Base-by-base conservation (phyloP, 2,113 vertebrate species). In the Phainopepla nitens region DNA sequence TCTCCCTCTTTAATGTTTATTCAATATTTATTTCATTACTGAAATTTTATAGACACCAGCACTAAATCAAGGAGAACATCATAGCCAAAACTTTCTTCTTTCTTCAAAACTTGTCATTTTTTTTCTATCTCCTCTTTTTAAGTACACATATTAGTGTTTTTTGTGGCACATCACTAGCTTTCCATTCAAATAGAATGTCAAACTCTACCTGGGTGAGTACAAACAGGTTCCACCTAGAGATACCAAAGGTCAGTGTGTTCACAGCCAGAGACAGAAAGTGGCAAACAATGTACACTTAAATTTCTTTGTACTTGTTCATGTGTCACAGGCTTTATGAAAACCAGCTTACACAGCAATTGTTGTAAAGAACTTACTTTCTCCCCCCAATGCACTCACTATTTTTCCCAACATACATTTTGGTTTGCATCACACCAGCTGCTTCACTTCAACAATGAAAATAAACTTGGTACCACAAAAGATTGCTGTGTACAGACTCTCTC, bases 381-480 rank as follows among this genome's bases (percentile, higher is more conserved):
- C 4, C 3, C 27, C 25, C n/a, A 64, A 23, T 0, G 0, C 22
- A 42, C 56, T 66, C 21, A 23, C 18, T 18, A 18, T 31, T 50
- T 65, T 11, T 1, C 31, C n/a, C 27, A 79, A 21, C 36, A 49
- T 35, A 72, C 53, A 56, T 71, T 81, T 71, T 84, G 58, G 69
- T 87, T 85, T 83, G 64, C 45, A 81, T 89, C 72, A 41, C 0
- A 0, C 28, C 56, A 94, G 82, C 73, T 95, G 83, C 81, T 95
- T 89, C 80, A 82, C 86, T 95, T 93, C 54, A 92, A 73, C 75
- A 94, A 58, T 47, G 83, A 95, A 89, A 96, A 90, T 93, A 96
- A 95, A 96, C 33, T 69, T 49, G 45, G 82, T 57, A 49, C 61
- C 70, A 94, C 77, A 86, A 97, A 68, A 90, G 49, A 82, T 45